Base-by-base conservation (phyloP, 2,113 vertebrate species). In the Typhlomys cinereus region DNA sequence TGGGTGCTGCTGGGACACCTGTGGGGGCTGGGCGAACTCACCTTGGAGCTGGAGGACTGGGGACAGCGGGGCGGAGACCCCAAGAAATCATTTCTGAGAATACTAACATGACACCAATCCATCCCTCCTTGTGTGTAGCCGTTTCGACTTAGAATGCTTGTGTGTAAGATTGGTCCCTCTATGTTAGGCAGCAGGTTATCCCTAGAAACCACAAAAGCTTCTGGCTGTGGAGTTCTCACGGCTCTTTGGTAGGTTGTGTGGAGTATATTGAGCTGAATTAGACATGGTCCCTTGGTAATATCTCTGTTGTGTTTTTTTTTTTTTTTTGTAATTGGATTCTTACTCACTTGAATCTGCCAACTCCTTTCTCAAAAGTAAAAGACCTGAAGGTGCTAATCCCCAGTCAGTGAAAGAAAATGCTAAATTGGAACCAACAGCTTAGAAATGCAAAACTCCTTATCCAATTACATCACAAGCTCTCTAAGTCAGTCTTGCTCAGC, bases 321-420 rank as follows among this genome's bases (percentile, higher is more conserved):
- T 36, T 91, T 70, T 80, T 86, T 85, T 29, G 93, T 93, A 93
- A 96, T 90, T 94, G 85, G 85, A 95, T 91, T 95, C 93, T 90
- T 89, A 87, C 25, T 41, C 46, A 73, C 71, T 94, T 92, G 88
- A 92, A 93, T 94, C 79, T 93, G 79, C 88, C 81, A 93, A 67
- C 52, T 88, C 66, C 64, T 90, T 90, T 89, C 36, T 78, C 54
- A 61, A 67, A 86, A 96, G 79, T 92, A 81, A 93, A 95, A 93
- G 90, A 90, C 67, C 61, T 76, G n/a, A n/a, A 93, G n/a, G 88
- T 95, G 86, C 57, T 93, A 95, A 94, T 95, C 78, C 94, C 67
- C 79, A 15, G 75, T 93, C 52, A 52, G 20, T 83, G 86, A 93
- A 82, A 79, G 87, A 46, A 93, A 93, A 93, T 78, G 54, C 66